phyloP scores from a whole-genome alignment of 2,888 invertebrate genomes.

The Troides helena region DNA sequence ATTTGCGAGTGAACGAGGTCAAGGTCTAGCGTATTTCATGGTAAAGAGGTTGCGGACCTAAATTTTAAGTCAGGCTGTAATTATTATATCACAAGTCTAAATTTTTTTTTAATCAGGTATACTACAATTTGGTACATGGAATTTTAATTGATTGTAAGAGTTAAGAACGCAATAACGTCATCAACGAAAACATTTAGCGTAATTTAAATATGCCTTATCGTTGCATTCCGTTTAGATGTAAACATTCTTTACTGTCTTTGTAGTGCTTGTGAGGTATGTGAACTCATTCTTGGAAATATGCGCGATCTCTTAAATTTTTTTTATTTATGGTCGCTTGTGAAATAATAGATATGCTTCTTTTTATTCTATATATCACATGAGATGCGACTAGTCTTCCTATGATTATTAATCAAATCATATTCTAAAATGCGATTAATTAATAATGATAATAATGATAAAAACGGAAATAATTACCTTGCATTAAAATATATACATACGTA shows the following conservation, averaged over 20 bases:
- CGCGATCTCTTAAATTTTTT: not conserved
- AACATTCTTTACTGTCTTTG: constrained; percentile 39
- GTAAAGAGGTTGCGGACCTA: constrained; percentile 28
- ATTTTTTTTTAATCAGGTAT: not conserved
- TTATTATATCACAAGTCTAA: constrained; percentile 3
- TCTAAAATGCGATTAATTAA: too few species aligned
- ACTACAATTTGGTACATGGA: not conserved
- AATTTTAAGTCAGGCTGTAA: constrained; percentile 17
- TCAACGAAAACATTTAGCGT: constrained; percentile 33
- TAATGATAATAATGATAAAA: too few species aligned
- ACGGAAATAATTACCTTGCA: too few species aligned
- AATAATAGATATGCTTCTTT: not conserved
- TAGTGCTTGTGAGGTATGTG: constrained; percentile 5
- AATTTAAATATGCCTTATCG: constrained; percentile 42
- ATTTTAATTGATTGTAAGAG: not conserved
- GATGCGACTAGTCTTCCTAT: too few species aligned
- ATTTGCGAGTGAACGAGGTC: constrained; percentile 24
- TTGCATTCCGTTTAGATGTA: constrained; percentile 46
- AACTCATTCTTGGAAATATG: constrained; percentile 5
- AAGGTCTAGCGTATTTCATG: constrained; percentile 26
- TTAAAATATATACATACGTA: too few species aligned
- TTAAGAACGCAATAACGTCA: not conserved
- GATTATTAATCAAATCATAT: too few species aligned
- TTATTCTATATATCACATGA: not conserved
- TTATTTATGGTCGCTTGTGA: not conserved